Conservation (phyloP, 2,113 vertebrate species). For the Coptodon rendalli region DNA sequence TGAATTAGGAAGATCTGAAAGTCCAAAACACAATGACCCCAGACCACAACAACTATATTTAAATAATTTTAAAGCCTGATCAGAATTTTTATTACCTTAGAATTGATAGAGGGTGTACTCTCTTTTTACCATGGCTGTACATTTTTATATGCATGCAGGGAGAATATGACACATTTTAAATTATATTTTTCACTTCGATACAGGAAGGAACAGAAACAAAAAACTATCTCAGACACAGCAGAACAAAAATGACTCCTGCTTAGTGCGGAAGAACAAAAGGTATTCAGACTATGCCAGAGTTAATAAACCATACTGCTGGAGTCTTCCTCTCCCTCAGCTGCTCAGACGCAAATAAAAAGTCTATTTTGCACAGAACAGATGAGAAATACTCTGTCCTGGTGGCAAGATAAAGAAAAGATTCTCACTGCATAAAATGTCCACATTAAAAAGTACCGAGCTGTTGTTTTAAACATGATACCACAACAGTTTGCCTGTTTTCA, state of each 20-base stretch:
- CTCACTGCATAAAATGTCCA: neutral
- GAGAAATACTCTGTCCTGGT: neutral
- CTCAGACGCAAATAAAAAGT: neutral
- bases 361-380: neutral
- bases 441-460: neutral
- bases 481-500: neutral
- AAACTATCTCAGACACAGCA: neutral
- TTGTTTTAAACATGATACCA: neutral
- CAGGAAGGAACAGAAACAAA: neutral
- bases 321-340: neutral
- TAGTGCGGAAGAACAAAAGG: neutral
- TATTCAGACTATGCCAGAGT: neutral
- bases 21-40: accelerated
- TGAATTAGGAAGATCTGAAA: neutral
- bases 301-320: neutral
- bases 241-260: neutral
- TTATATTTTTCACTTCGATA: neutral
- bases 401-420: neutral
- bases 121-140: neutral
- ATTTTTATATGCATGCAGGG: neutral
- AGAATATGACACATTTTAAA: neutral
- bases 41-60: neutral
- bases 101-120: neutral
- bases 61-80: neutral
- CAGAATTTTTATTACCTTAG: neutral